Base-by-base conservation (phyloP, 2,113 vertebrate genomes). In the Pseudorhombus dupliciocellatus region DNA sequence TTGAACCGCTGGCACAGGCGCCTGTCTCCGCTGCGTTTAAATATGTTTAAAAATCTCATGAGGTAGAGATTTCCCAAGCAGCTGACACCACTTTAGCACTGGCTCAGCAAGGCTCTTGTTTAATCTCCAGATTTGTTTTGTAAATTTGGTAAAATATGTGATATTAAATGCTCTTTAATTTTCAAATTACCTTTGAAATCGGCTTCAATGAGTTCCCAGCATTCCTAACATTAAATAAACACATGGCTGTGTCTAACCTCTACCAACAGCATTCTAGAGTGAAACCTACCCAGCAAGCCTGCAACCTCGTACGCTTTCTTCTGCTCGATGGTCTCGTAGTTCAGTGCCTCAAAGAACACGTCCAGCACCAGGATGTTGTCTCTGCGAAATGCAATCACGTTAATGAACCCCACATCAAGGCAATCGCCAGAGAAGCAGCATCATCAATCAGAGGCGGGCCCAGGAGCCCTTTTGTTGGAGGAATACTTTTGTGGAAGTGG, bases 251-350 rank as follows among this genome's bases (percentile, higher is more conserved):
- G 20, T 50, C 42, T 14, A 7, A n/a, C 1, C 3, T 16, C 22
- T 4, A 22, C 64, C n/a, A n/a, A n/a, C n/a, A n/a, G n/a, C n/a
- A n/a, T n/a, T n/a, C n/a, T n/a, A n/a, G 18, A 14, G 10, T 57
- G 14, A 53, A 52, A 71, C 92, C 88, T 88, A 99, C 98, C 98
- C 81, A 99, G 94, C 88, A 99, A 93, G 66, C 97, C 97, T 64
- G 98, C 98, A 50, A 99, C 97, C 89, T 98, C 97, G 20, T 99
- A 99, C 0, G 98, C 97, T 90, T 98, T 99, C 93, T 97, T 98
- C 92, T 99, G 97, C 79, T 99, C 97, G 61, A 99, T 99, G 84
- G 96, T 99, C 92, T 99, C 97, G 2, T 99, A 99, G 93, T 99
- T 99, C 88, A 99, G 91, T 57, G 97, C 97, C 90, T 99, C 98